Percentiles rank a stretch among this genome's conserved stretches.
phyloP scores from a whole-genome alignment of 2,888 invertebrate species.

The Teleiodes luculella region DNA sequence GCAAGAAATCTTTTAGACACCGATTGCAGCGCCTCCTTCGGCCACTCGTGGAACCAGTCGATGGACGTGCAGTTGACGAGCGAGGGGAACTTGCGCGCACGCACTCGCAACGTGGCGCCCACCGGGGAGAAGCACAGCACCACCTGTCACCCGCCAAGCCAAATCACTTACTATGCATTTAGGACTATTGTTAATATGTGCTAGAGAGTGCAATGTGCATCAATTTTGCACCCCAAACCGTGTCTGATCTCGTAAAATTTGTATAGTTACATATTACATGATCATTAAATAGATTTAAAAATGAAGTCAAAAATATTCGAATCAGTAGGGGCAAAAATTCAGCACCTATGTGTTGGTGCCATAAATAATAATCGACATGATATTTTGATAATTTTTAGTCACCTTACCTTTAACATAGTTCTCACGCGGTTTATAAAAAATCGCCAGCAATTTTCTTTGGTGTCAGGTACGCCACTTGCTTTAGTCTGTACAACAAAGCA shows the following conservation, averaged over 20 bases:
- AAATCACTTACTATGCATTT: too few relatives aligned
- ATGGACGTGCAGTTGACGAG: constrained; percentile 95
- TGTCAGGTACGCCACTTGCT: constrained; percentile 89
- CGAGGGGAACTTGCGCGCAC: constrained; percentile 96
- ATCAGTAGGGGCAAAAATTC: too few relatives aligned
- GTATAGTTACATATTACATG: too few relatives aligned
- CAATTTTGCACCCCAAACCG: too few relatives aligned
- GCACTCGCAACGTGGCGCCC: constrained; percentile 90
- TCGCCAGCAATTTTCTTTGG: constrained; percentile 95
- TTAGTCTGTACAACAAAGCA: constrained; percentile 79
- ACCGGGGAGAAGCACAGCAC: constrained; percentile 97
- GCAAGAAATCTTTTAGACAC: constrained; percentile 91
- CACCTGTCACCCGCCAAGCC: constrained; percentile 74
- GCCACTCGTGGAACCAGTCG: constrained; percentile 99
- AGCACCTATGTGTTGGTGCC: too few relatives aligned
- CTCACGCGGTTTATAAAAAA: constrained; percentile 95
- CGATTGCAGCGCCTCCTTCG: constrained; percentile 91
- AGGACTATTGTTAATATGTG: neutral
- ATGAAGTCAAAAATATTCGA: too few relatives aligned
- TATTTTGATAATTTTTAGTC: neutral
- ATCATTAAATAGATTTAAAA: too few relatives aligned
- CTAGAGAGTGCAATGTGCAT: neutral
- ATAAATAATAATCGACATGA: too few relatives aligned
- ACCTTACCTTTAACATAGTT: constrained; percentile 80
- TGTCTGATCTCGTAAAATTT: too few relatives aligned